These are phyloP conservation scores for Aphodius sticticus DNA, from an alignment of 2,888 invertebrate species.

Conservation along the genomic window DNA sequence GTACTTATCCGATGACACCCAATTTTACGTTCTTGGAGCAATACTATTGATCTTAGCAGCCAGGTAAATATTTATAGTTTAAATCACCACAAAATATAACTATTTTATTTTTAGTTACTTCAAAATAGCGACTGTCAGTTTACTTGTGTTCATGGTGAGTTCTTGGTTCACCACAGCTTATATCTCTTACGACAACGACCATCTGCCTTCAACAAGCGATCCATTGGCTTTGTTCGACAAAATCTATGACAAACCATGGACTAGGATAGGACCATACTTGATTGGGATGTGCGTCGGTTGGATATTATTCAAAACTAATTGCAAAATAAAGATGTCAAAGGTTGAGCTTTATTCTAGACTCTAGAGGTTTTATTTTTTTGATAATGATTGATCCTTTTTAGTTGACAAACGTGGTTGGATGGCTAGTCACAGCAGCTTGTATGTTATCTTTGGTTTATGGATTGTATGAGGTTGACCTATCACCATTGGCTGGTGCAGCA, in stretches of 20 bases:
- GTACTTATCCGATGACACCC: slow-evolving; percentile 88
- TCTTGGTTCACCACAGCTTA: slow-evolving; percentile 83
- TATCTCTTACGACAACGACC: slow-evolving; percentile 80
- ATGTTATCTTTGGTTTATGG: slow-evolving; percentile 81
- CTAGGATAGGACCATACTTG: slow-evolving; percentile 82
- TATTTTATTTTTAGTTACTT: slow-evolving; percentile 69
- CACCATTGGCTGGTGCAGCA: slow-evolving; percentile 74
- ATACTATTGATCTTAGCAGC: slow-evolving; percentile 82
- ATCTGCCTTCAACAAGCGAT: slow-evolving; percentile 80
- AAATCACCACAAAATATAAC: background rate
- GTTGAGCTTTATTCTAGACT: slow-evolving; percentile 55
- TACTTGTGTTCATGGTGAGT: slow-evolving; percentile 73
- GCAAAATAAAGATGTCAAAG: slow-evolving; percentile 77
- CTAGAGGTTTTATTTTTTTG: background rate
- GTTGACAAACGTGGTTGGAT: slow-evolving; percentile 73
- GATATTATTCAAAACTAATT: slow-evolving; percentile 82
- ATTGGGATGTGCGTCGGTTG: slow-evolving; percentile 87
- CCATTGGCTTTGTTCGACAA: slow-evolving; percentile 86
- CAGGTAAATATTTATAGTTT: slow-evolving; percentile 56
- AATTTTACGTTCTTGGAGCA: slow-evolving; percentile 85
- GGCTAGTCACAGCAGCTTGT: slow-evolving; percentile 72
- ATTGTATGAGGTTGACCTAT: slow-evolving; percentile 74
- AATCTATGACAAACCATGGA: slow-evolving; percentile 92
- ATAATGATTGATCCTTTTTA: slow-evolving; percentile 53
- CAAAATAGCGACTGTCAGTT: slow-evolving; percentile 74